Conservation (phyloP, 2,113 vertebrate genomes). For the Upupa epops region DNA sequence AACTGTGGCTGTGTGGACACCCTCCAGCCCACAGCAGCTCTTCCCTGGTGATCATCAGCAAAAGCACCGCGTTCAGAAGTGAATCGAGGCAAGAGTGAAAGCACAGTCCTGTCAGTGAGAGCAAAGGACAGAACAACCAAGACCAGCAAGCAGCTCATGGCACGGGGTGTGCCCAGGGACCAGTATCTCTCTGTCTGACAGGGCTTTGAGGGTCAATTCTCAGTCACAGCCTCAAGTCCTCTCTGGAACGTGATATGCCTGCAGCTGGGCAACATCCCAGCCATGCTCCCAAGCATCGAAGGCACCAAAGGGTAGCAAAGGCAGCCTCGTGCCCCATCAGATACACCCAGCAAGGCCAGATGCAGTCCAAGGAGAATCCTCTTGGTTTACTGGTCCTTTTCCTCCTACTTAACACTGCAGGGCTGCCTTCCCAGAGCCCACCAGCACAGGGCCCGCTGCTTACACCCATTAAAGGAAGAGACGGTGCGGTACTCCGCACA, state of each 20-base stretch:
- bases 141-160: not conserved
- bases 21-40: not conserved
- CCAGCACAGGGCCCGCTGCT: not conserved
- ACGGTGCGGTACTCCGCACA: not conserved
- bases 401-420: not conserved
- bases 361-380: rapidly evolving
- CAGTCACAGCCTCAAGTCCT: not conserved
- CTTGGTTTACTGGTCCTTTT: not conserved
- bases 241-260: rapidly evolving
- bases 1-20: not conserved
- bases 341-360: not conserved
- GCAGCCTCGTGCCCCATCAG: not conserved
- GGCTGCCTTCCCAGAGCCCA: not conserved
- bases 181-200: not conserved
- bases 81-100: not conserved
- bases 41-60: rapidly evolving
- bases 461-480: not conserved
- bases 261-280: not conserved
- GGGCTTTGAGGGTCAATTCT: not conserved
- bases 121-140: not conserved
- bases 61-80: not conserved
- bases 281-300: not conserved
- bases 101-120: not conserved
- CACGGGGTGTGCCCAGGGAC: rapidly evolving
- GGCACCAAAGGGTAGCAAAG: not conserved